Evolutionary conservation across 2,888 invertebrate species (phyloP), one percentile per base, ranked within the genome.

Genomic region (Nemapogon koenigi): DNA sequence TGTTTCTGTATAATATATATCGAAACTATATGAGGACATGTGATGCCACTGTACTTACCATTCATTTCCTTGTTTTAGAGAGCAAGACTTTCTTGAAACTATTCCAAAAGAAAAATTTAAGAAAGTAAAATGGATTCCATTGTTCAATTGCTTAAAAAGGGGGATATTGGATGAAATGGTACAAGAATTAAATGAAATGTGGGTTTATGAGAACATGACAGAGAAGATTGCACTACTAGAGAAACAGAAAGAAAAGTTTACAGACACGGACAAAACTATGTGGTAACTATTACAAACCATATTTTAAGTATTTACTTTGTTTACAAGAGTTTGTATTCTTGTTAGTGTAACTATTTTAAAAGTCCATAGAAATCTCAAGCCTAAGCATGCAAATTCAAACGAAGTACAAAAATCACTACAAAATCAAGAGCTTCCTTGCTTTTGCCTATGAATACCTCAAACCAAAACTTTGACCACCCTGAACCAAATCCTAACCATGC

Each of bases 31-130:
- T 8, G 6, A n/a, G n/a, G n/a, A n/a, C n/a, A n/a, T 7, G 22
- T 7, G 22, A 7, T 22, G 10, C 22, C 22, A 22, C 22, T 10
- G 6, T 22, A 7, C 6, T 6, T 22, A 22, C 6, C 31, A 31
- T 31, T 8, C n/a, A 13, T 31, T 31, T 4, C 7, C 4, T 31
- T 22, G 13, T 47, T 46, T 17, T 44, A 79, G 80, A 46, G 62
- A 66, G 54, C 76, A 79, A 57, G 78, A 79, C 41, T 78, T 80
- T 47, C 55, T 75, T 4, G 62, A 70, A 48, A 65, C 61, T 36
- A 67, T 76, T 3, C 75, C 72, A 2, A 72, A 71, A 53, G 57
- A 63, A 6, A 37, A 73, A 51, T 44, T 72, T 4, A 60, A 50
- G 44, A 55, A 67, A 42, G 62, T 80, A 0, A 72, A 76, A 57